Base-by-base conservation (phyloP, 2,888 invertebrate species). In the Hirtodrosophila alboralis region DNA sequence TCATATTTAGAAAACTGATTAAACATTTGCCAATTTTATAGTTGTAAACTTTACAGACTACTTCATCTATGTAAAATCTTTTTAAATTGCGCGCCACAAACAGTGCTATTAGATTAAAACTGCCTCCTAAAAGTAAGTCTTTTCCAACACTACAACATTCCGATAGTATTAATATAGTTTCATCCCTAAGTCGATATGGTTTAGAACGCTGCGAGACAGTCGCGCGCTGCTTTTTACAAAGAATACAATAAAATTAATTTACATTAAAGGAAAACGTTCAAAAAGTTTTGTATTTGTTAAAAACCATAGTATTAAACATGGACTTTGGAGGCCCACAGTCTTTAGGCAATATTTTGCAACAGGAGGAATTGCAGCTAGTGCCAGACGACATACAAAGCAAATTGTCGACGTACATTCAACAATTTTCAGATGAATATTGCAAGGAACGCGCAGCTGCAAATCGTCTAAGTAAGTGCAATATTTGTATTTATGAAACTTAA, bases 391-490 rank as follows among this genome's bases (percentile, higher is more conserved):
- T 79, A 30, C 64, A 74, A 45, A 48, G 16, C 37, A 79, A 79
- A 41, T 43, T 79, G 40, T 51, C 84, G 4, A 52, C 54, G 4
- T 81, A 60, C 51, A 59, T 79, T 23, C 54, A 63, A 21, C 48
- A 70, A 12, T 79, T 78, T 51, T 53, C 65, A 2, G 63, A 77
- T 37, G 79, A 79, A 56, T 84, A 75, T 28, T 77, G 67, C 9
- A 63, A 57, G 21, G 10, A 52, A 4, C 23, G 53, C 7, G 34
- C 48, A 8, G 45, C 34, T 5, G 56, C 71, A 13, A 67, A 71
- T 48, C 84, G 79, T 0, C 21, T 81, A 14, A 52, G 79, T 79
- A 64, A 74, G 81, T 72, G 8, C 5, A 26, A 26, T 0, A 37
- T 16, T 13, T 30, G 1, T 6, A 16, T 21, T 10, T 26, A 10